These are phyloP conservation scores for Oreochromis tanganicae DNA, from an alignment of 2,113 vertebrate species.

Conservation along the genomic window DNA sequence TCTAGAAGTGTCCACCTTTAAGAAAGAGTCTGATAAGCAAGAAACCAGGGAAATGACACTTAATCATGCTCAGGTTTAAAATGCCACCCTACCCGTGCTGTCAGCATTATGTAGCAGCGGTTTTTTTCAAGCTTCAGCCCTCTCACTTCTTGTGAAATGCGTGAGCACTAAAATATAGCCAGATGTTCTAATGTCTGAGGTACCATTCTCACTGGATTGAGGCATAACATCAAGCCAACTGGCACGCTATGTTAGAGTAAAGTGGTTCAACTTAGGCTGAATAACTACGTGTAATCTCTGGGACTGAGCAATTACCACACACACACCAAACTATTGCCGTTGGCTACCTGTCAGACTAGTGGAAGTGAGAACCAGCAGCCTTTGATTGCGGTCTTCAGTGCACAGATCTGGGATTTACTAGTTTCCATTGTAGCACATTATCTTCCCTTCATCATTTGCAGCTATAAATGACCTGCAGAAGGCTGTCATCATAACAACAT, in stretches of 20 bases:
- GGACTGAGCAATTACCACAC: conserved; percentile 18
- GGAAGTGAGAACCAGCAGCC: neutral
- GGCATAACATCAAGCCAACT: conserved; percentile 27
- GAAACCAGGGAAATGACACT: neutral
- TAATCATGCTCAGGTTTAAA: conserved; percentile 2
- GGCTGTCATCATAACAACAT: neutral
- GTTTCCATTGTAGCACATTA: neutral
- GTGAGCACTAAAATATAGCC: conserved; percentile 44
- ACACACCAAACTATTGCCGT: conserved; percentile 1
- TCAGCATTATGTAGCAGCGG: conserved; percentile 20
- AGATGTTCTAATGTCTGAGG: conserved; percentile 60
- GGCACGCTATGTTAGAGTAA: neutral
- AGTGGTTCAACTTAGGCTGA: conserved; percentile 21
- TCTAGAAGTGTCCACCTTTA: neutral
- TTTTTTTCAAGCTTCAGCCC: conserved; percentile 24
- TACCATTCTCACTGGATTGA: conserved; percentile 24
- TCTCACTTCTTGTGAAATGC: neutral
- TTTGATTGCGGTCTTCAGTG: neutral
- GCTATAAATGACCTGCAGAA: neutral
- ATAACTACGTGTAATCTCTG: neutral
- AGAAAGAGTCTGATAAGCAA: neutral
- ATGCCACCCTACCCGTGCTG: conserved; percentile 23
- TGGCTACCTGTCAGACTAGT: conserved; percentile 8
- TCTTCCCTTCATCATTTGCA: neutral
- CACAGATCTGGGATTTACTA: neutral